Conservation (phyloP, 2,797 vertebrate genomes). For the Gouania willdenowi region DNA sequence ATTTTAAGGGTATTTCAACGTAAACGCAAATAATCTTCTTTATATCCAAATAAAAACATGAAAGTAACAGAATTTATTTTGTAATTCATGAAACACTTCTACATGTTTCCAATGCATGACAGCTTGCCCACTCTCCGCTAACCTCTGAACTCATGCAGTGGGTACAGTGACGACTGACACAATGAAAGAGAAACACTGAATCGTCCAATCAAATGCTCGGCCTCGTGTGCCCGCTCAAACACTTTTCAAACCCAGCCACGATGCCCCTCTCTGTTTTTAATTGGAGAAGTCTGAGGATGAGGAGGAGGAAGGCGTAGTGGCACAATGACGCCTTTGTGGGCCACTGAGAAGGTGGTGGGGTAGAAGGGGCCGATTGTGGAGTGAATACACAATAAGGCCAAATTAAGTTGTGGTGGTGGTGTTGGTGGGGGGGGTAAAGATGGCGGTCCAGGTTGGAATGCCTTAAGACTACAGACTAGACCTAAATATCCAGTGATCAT, state of each 20-base stretch:
- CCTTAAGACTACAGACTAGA: too few relatives aligned
- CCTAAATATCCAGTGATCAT: too few relatives aligned
- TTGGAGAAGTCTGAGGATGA: conserved; percentile 76
- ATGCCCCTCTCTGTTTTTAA: conserved; percentile 80
- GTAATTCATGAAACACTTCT: too few relatives aligned
- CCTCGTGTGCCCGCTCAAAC: conserved; percentile 29
- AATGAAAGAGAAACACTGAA: conserved; percentile 2
- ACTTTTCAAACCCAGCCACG: conserved; percentile 23
- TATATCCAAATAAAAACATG: too few relatives aligned
- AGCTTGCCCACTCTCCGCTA: too few relatives aligned
- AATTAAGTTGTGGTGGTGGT: conserved; percentile 81
- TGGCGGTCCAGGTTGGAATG: too few relatives aligned
- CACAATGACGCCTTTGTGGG: conserved; percentile 91
- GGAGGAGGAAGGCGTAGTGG: conserved; percentile 56
- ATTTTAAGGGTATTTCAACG: too few relatives aligned
- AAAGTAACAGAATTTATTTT: too few relatives aligned
- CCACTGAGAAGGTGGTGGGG: conserved; percentile 56
- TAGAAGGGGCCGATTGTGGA: conserved; percentile 42
- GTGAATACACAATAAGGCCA: conserved; percentile 74
- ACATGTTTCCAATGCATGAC: too few relatives aligned
- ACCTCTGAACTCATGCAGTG: conserved; percentile 1
- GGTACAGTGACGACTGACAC: conserved; percentile 3
- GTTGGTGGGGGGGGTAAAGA: conserved; percentile 52
- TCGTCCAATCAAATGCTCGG: conserved; percentile 9
- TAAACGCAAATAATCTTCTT: too few relatives aligned